Evolutionary conservation across 2,888 invertebrate species (phyloP).

Genomic region (Craniophora ligustri): DNA sequence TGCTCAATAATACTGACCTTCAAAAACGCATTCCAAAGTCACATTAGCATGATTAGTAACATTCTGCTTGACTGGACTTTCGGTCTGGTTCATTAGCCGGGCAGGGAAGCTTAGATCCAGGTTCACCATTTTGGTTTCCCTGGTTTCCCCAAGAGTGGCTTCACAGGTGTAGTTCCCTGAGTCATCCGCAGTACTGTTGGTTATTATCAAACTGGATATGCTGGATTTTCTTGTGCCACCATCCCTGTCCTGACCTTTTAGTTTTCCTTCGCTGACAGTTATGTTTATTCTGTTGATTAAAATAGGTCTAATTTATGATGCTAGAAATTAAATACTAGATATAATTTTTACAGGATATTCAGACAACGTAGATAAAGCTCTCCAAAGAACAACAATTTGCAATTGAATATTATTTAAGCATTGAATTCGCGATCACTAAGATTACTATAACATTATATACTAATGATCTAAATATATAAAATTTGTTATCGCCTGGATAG

Average conservation of each 20-base stretch:
- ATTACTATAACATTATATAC: too few species aligned
- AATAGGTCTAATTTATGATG: background rate
- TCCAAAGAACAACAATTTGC: too few species aligned
- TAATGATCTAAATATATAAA: too few species aligned
- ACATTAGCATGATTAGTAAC: slow-evolving; percentile 61
- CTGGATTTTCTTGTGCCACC: slow-evolving; percentile 63
- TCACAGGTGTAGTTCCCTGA: slow-evolving; percentile 78
- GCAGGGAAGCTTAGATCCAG: slow-evolving; percentile 72
- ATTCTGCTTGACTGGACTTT: slow-evolving; percentile 63
- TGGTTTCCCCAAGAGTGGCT: slow-evolving; percentile 55
- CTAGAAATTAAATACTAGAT: background rate
- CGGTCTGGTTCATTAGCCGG: slow-evolving; percentile 61
- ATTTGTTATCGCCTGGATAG: too few species aligned
- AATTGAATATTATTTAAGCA: too few species aligned
- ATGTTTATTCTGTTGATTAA: slow-evolving; percentile 63
- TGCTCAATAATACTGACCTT: slow-evolving; percentile 67
- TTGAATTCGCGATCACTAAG: too few species aligned
- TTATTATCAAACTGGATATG: slow-evolving; percentile 66
- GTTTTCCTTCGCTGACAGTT: slow-evolving; percentile 47
- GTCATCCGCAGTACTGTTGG: slow-evolving; percentile 65
- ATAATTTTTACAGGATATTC: too few species aligned
- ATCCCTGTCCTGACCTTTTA: slow-evolving; percentile 61
- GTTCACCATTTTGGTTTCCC: slow-evolving; percentile 33
- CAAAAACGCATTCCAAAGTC: slow-evolving; percentile 74
- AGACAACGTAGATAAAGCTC: too few species aligned